These are phyloP conservation scores for Ascaphus truei DNA, from an alignment of 2,113 vertebrate species.

Conservation along the genomic window DNA sequence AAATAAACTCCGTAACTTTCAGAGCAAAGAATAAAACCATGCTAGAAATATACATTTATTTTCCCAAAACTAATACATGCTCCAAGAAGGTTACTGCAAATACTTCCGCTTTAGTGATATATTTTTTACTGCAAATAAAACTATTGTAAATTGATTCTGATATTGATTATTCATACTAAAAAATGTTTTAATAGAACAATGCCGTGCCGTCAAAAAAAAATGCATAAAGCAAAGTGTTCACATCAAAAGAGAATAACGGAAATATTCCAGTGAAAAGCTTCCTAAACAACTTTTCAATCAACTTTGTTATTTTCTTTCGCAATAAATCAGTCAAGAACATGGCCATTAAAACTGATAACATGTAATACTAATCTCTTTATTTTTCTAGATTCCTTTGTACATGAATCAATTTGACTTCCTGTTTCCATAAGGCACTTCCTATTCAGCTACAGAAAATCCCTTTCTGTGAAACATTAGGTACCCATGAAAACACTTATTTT, in stretches of 20 bases:
- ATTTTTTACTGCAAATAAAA: slow-evolving; percentile 72
- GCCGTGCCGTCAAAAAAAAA: slow-evolving; percentile 79
- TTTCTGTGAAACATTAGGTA: slow-evolving; percentile 77
- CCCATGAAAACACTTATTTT: too few species aligned
- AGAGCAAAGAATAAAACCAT: slow-evolving; percentile 66
- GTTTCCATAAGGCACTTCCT: slow-evolving; percentile 97
- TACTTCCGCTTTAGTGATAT: slow-evolving; percentile 68
- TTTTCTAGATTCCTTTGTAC: slow-evolving; percentile 78
- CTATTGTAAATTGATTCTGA: slow-evolving; percentile 58
- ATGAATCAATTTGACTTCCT: slow-evolving; percentile 95
- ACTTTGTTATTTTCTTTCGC: slow-evolving; percentile 88
- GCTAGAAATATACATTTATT: slow-evolving; percentile 58
- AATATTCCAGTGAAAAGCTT: slow-evolving; percentile 88
- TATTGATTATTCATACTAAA: slow-evolving; percentile 64
- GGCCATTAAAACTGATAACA: slow-evolving; percentile 77
- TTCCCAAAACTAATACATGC: slow-evolving; percentile 61
- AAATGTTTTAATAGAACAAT: slow-evolving; percentile 70
- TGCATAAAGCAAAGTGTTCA: slow-evolving; percentile 85
- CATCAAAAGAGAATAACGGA: slow-evolving; percentile 85
- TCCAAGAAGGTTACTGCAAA: slow-evolving; percentile 66
- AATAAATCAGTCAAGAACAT: slow-evolving; percentile 95
- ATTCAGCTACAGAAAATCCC: slow-evolving; percentile 71
- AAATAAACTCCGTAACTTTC: too few species aligned
- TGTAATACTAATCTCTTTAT: slow-evolving; percentile 50
- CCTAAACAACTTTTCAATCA: slow-evolving; percentile 85